Base-by-base conservation (phyloP, 2,113 vertebrate species). In the Oryzias woworae region DNA sequence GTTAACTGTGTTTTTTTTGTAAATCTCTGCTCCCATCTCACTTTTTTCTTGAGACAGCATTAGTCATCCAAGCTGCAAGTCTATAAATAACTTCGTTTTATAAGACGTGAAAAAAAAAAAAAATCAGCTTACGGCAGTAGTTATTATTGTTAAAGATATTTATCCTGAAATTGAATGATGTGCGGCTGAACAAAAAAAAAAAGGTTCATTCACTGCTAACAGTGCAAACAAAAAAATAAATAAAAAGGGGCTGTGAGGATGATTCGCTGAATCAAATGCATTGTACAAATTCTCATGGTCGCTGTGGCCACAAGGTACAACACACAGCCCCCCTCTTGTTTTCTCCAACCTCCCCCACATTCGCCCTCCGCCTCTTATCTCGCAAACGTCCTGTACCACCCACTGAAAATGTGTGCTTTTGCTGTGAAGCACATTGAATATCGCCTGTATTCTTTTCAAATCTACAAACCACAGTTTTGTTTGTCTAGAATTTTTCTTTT, bases 391-490 rank as follows among this genome's bases (percentile, higher is more conserved):
- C 78, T 67, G 67, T 66, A 80, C 86, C 87, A 78, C 89, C 86
- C 86, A 90, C 86, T 75, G 69, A 82, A 83, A 83, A 85, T 51
- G 82, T 85, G 86, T 87, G 81, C 70, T 78, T 77, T 78, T 72
- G 68, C 56, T 71, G 73, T 68, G 69, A 44, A 80, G 81, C 55
- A 43, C 53, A 61, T 78, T 69, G 15, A 13, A 70, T 75, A 50
- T 51, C 55, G 24, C 36, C 26, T 79, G 18, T 47, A 20, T 55
- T 67, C 50, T 62, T 75, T 69, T 69, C 41, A 75, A 79, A 71
- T 47, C 47, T 48, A 48, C 16, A n/a, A 48, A 48, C 10, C 12
- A 48, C n/a, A 48, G 10, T 36, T 36, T 8, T 2, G 10, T 8
- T 36, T 12, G 12, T 36, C 12, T 12, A 10, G 31, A 36, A 8